A percentile compares a stretch with the other conserved stretches of the same genome.
These are phyloP conservation scores for Myrmecophaga tridactyla DNA, from an alignment of 2,113 vertebrate species.

Conservation along the genomic window DNA sequence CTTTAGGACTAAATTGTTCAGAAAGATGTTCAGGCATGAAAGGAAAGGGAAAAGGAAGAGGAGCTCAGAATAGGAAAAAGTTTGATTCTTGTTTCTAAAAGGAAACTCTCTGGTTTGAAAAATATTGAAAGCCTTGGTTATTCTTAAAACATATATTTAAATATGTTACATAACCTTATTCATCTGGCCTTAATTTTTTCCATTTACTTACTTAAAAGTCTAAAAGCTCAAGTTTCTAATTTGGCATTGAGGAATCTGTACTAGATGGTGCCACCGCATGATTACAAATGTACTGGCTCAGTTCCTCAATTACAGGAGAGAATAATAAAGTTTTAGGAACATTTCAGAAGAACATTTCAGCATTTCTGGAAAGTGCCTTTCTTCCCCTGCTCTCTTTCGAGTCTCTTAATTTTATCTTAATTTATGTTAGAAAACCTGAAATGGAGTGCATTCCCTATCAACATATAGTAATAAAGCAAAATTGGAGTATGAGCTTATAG, in stretches of 20 bases:
- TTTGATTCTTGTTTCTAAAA: neutral
- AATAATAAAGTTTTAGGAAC: neutral
- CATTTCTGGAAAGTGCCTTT: neutral
- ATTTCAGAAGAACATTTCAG: neutral
- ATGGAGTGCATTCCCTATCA: neutral
- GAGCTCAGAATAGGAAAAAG: neutral
- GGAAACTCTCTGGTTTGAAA: neutral
- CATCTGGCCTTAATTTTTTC: neutral
- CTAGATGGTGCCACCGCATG: fast-evolving
- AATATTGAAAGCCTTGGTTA: neutral
- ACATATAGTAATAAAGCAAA: neutral
- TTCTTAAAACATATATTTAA: neutral
- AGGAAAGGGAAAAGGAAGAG: neutral
- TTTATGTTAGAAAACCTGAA: neutral
- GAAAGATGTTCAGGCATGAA: neutral
- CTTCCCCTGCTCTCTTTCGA: neutral
- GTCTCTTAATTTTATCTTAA: neutral
- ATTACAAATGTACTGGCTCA: no score
- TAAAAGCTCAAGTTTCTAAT: neutral
- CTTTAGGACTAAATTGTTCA: neutral
- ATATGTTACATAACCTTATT: neutral
- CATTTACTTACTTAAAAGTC: no score
- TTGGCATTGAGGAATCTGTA: neutral
- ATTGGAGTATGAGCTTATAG: neutral
- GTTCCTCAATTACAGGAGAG: neutral